Evolutionary conservation across 2,888 invertebrate genomes (phyloP), one percentile per base, ranked within the genome.

Genomic region (Asteroscopus sphinx): DNA sequence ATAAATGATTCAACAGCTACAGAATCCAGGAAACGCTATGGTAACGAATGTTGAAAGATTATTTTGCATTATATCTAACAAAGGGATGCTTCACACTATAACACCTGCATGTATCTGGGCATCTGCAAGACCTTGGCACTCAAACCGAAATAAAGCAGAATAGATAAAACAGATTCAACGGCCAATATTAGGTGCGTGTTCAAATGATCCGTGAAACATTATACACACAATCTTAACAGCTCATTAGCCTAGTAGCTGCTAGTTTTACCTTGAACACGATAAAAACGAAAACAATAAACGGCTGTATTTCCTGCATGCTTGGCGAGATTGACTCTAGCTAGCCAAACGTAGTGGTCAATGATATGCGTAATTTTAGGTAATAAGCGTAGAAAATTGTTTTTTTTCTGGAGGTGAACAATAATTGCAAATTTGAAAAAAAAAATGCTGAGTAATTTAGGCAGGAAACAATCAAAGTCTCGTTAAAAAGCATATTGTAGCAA

Each of bases 251-350:
- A 59, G 58, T 55, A 61, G 68, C 58, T 62, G 55, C 68, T 53
- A 35, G 51, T 45, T 47, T 77, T 68, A 63, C 80, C 80, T 80
- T 80, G 79, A 52, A 55, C 57, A 65, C 49, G 51, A 53, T 65
- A 73, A 69, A 56, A 62, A 62, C 56, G 82, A 82, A 82, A 82
- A 77, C 77, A 77, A 74, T 81, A 75, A 76, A 68, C 39, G 67
- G 37, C 40, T 41, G 47, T 15, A 60, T 66, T 79, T 83, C 82
- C 80, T 74, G 77, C 73, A 73, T 75, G 76, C 70, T 62, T 48
- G 55, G 49, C 44, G n/a, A 57, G 52, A 55, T 60, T 36, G 49
- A 42, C 12, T 58, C 36, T 39, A 40, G 35, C 36, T 39, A 40
- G 35, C 37, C 17, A 37, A 62, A 53, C 49, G 60, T 37, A 8